Evolutionary conservation across 2,888 invertebrate species (phyloP), one percentile per base, ranked within the genome.

Genomic region (Eupeodes luniger): DNA sequence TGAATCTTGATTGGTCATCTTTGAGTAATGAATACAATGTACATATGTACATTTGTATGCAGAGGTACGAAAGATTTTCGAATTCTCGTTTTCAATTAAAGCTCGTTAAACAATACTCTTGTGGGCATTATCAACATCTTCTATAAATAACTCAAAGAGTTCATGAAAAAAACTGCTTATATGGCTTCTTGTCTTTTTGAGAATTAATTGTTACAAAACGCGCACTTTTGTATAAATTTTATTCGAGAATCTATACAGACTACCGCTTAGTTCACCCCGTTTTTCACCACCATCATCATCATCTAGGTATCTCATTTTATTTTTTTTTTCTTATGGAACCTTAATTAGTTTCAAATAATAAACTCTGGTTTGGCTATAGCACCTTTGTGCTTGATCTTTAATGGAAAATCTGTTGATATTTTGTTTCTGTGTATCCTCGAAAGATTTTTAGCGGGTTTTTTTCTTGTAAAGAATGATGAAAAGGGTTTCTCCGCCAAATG

Each of bases 321-420:
- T 51, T 19, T 62, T 12, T 14, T 57, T n/a, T 53, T 57, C n/a
- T 14, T 19, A 40, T 2, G 6, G 72, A 85, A n/a, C 87, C 66
- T 84, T 84, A 84, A 87, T 87, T 87, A 87, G 87, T 84, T 72
- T 72, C 84, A 76, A 81, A 87, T 87, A 87, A 87, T 87, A 66
- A 80, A 67, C 64, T 81, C 67, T 80, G 86, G 86, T 74, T 87
- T 59, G 76, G 27, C 76, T 59, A 87, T 59, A 87, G 80, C 87
- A 87, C 80, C 83, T 84, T 77, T 76, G 7, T 49, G 55, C 61
- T 40, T n/a, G 76, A 87, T 80, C 76, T 34, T 76, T 87, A 80
- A 87, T 87, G 74, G 80, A 77, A 77, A 67, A 77, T 84, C 76
- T 84, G n/a, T 36, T 66, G 9, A 14, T 66, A 19, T 51, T 4